Conservation (phyloP, 1,140 invertebrate species). For the Orchesella cincta region DNA sequence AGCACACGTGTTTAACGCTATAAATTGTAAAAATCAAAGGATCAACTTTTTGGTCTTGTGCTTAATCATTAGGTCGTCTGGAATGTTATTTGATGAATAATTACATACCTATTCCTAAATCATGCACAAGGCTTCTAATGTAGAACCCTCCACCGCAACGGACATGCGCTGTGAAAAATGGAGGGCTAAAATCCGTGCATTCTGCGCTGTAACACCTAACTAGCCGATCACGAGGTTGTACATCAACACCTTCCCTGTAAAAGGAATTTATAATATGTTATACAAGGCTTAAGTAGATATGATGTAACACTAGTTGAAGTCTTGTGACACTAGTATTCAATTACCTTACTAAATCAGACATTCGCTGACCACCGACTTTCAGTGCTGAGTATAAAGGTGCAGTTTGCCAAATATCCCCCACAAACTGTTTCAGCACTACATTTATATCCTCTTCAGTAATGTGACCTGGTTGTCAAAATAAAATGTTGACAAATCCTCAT, state of each 20-base stretch:
- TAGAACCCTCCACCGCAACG: constrained; percentile 53
- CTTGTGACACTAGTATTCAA: neutral
- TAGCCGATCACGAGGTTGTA: constrained; percentile 32
- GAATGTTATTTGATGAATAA: neutral
- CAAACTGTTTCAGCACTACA: constrained; percentile 42
- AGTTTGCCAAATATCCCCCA: constrained; percentile 50
- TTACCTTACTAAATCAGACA: constrained; percentile 42
- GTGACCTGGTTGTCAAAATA: constrained; percentile 35
- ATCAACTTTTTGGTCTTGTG: neutral
- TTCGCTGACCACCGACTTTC: constrained; percentile 38
- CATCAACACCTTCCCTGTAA: constrained; percentile 33
- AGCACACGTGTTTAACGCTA: constrained; percentile 51
- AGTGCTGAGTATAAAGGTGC: constrained; percentile 50
- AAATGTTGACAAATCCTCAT: neutral
- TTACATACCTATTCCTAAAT: constrained; percentile 51
- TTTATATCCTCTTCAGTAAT: constrained; percentile 42
- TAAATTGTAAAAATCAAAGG: constrained; percentile 34
- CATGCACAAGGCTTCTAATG: constrained; percentile 52
- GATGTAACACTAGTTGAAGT: too few relatives aligned
- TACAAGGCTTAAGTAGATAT: too few relatives aligned
- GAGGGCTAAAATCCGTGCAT: constrained; percentile 49
- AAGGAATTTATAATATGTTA: too few relatives aligned
- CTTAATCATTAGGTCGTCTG: neutral
- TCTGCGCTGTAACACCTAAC: constrained; percentile 44
- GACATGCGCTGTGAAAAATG: constrained; percentile 51